Conservation (phyloP, 2,797 vertebrate species). For the Heliangelus exortis region DNA sequence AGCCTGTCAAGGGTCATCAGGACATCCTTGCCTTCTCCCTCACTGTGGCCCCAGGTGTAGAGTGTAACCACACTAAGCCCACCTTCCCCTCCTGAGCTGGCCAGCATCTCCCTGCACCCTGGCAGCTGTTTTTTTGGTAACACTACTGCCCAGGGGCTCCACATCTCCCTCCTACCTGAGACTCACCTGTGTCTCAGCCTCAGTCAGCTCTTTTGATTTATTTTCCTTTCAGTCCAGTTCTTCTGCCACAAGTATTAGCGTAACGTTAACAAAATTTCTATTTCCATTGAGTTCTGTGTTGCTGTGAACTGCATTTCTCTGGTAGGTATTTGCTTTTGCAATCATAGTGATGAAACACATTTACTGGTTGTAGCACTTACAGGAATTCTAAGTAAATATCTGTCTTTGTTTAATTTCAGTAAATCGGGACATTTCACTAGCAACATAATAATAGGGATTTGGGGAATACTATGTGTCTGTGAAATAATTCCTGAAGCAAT, state of each 20-base stretch:
- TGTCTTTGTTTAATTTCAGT: slow-evolving; percentile 67
- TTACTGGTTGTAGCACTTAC: slow-evolving; percentile 65
- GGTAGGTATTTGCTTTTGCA: slow-evolving; percentile 70
- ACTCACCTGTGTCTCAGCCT: neutral
- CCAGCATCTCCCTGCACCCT: neutral
- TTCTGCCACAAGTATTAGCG: neutral
- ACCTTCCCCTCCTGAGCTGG: neutral
- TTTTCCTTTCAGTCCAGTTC: slow-evolving; percentile 2
- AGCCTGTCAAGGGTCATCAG: neutral
- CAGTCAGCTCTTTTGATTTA: neutral
- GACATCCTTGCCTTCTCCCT: neutral
- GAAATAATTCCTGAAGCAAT: slow-evolving; percentile 55
- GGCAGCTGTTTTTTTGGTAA: neutral
- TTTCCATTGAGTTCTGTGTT: slow-evolving; percentile 49
- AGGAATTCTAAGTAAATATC: slow-evolving; percentile 68
- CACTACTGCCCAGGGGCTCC: neutral
- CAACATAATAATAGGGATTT: slow-evolving; percentile 53
- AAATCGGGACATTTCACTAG: slow-evolving; percentile 56
- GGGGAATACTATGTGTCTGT: slow-evolving; percentile 18
- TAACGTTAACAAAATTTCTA: neutral
- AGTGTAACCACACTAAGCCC: neutral
- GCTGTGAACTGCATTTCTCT: slow-evolving; percentile 37
- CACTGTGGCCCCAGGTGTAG: neutral
- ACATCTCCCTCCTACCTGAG: neutral
- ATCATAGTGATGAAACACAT: slow-evolving; percentile 57